Base-by-base conservation (phyloP, 2,113 vertebrate species). In the Climacteris rufus region DNA sequence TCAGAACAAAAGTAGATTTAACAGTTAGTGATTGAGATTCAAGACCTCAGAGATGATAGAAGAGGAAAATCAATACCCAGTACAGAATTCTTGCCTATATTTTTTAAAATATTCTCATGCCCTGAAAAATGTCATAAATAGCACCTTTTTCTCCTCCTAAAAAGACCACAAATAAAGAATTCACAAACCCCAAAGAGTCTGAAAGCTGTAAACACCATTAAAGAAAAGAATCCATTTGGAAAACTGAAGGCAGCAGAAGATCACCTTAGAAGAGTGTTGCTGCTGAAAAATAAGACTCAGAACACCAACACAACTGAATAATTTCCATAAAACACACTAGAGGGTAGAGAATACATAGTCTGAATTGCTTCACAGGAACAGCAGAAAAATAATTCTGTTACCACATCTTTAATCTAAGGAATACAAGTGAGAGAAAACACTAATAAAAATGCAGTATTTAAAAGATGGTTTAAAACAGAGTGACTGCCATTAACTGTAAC, bases 391-490 rank as follows among this genome's bases (percentile, higher is more conserved):
- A 92, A 96, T 81, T 77, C 53, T 86, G 31, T 54, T 92, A 70
- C 39, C 66, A 56, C 53, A 77, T 80, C n/a, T 80, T 86, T 90
- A 92, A 69, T 74, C 76, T 65, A 86, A 79, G 30, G 68, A 86
- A 59, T 57, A 1, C 42, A 91, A 83, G 35, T 22, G 44, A 92
- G 54, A 70, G 45, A 70, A 96, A 94, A 70, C 64, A 64, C 59
- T 93, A 86, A 95, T 66, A 74, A 95, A 94, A 93, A 94, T 47
- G 50, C 47, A 83, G 60, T 59, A 74, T 90, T 92, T 92, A 90
- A 93, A 90, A 79, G 40, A 61, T 61, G 35, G 42, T 93, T 80
- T 81, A 63, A 86, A 97, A 74, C 25, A 94, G 57, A 92, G 42
- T 35, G 11, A 54, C 28, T 93, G 83, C 30, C 75, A 77, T 92